Evolutionary conservation across 1,140 invertebrate species (phyloP), one percentile per base, ranked within the genome.

Genomic region (Cardiocondyla obscurior): DNA sequence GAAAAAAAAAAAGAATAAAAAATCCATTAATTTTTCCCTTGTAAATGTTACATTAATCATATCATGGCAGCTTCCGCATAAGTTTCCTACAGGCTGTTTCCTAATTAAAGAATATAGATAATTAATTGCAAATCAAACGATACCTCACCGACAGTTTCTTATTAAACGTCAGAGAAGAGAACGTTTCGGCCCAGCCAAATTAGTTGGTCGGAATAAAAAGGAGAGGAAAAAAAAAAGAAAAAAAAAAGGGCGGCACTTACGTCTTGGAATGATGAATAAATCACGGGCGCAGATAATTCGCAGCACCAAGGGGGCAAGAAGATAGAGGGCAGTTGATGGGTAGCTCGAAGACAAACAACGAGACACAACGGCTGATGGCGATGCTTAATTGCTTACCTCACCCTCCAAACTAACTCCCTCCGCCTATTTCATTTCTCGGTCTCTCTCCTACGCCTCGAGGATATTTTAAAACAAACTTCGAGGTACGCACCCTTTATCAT

Each of bases 301-400:
- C 49, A 22, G 81, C 70, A 49, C 57, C 25, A 77, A 69, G 74
- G 64, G 46, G 67, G 82, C 85, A 88, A 85, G 82, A 83, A 90
- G 88, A 90, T 72, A 83, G 84, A 85, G 90, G 90, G 87, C 86
- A 83, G 85, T 90, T 88, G 89, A 91, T 91, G 89, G 89, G 90
- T 90, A 91, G 85, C 90, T 87, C 89, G 89, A 91, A 91, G 90
- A 91, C 90, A 91, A 91, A 91, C 90, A 91, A 88, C 90, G 90
- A 91, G 90, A 91, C 89, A 90, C 90, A 91, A 91, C 89, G 90
- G 85, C 88, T 91, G 90, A 91, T 89, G 90, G 90, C 90, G 88
- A 89, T 89, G 89, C 85, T 91, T 91, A 91, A 91, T 91, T 91
- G 90, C 90, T 91, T 88, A 85, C 77, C 82, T 85, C 84, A 65